Conservation (phyloP, 2,113 vertebrate species). For the Myiozetetes cayanensis region DNA sequence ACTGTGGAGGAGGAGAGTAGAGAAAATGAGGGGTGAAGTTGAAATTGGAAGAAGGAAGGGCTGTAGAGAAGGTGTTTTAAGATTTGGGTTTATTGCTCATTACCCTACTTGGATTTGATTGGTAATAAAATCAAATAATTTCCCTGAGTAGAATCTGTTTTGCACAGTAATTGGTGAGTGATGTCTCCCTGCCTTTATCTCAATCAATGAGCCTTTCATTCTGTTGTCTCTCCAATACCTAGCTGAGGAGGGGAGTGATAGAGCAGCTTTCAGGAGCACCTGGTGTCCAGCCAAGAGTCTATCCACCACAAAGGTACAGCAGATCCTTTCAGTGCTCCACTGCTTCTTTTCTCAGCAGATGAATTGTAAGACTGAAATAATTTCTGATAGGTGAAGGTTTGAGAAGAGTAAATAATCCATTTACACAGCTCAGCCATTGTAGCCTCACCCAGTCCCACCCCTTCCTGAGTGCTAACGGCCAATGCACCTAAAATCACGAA, state of each 20-base stretch:
- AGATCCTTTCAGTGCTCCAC: not conserved
- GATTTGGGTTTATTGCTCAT: not conserved
- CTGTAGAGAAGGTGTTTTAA: not conserved
- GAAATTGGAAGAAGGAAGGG: not conserved
- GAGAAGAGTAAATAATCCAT: not conserved
- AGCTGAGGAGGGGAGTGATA: not conserved
- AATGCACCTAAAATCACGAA: not conserved
- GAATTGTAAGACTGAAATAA: not conserved
- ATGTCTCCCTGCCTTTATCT: not conserved
- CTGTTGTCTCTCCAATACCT: not conserved
- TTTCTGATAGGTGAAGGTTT: not conserved
- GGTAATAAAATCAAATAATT: not conserved
- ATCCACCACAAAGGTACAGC: not conserved
- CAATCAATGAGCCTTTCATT: not conserved
- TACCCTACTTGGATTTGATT: not conserved
- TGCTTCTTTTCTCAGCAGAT: not conserved
- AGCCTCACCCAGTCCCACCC: not conserved
- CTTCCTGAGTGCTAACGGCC: not conserved
- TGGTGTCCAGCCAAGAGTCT: not conserved
- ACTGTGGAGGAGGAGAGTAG: not conserved
- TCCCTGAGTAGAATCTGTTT: not conserved
- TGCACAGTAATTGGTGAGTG: not conserved
- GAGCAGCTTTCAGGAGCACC: not conserved
- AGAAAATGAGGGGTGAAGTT: not conserved
- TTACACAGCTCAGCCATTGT: not conserved